Percentiles rank a stretch among this genome's conserved stretches.
phyloP scores from a whole-genome alignment of 1,140 invertebrate species.

The Drosophila cardini region DNA sequence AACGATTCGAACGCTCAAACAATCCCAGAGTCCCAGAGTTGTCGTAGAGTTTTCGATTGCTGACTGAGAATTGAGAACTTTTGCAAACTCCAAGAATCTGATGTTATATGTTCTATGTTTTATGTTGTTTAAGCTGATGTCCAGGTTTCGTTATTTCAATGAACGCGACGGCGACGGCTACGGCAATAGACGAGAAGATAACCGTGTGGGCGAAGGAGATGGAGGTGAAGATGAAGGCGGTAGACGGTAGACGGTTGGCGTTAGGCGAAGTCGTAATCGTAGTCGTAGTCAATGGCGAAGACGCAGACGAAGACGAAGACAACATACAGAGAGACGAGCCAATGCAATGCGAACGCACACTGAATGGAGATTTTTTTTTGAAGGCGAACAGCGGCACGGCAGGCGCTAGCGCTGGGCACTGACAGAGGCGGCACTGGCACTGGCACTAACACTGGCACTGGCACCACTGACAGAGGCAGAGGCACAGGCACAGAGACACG shows the following conservation, averaged over 20 bases:
- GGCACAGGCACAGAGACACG: constrained; percentile 29
- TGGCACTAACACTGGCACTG: constrained; percentile 50
- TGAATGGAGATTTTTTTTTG: constrained; percentile 4
- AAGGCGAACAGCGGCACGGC: constrained; percentile 38
- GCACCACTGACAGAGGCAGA: constrained; percentile 34
- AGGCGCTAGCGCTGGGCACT: constrained; percentile 43
- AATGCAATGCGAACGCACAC: constrained; percentile 31
- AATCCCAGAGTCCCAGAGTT: constrained; percentile 37
- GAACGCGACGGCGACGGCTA: not conserved
- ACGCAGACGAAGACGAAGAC: constrained; percentile 3
- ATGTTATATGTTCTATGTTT: not conserved
- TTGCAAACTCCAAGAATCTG: constrained; percentile 9
- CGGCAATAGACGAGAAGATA: not conserved
- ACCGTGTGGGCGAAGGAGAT: not conserved
- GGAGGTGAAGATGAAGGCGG: too few relatives aligned
- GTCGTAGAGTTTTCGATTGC: constrained; percentile 33
- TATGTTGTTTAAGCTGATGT: constrained; percentile 27
- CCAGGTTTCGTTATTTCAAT: constrained; percentile 8
- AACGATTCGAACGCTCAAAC: constrained; percentile 25
- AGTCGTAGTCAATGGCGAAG: constrained; percentile 5
- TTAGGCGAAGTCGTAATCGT: not conserved
- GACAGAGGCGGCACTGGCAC: constrained; percentile 33
- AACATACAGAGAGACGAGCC: constrained; percentile 1
- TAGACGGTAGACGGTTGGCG: too few relatives aligned
- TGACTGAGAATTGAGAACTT: constrained; percentile 15